Evolutionary conservation across 1,140 invertebrate genomes (phyloP).

Genomic region (Drosophila nasuta): DNA sequence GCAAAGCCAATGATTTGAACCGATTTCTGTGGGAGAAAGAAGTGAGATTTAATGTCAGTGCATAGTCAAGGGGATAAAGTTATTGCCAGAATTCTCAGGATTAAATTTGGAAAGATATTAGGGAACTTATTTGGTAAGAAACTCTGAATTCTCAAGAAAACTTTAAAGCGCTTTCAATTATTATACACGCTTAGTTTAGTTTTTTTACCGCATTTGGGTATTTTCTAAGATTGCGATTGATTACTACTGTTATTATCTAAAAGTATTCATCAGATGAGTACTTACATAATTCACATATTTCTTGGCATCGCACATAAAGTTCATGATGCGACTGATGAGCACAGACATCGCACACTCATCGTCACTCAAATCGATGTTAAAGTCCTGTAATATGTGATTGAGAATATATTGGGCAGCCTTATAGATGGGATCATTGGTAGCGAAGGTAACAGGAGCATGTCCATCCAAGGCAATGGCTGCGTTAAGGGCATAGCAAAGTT

Average conservation of each 20-base stretch:
- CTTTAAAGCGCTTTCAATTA: too few relatives aligned
- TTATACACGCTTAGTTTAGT: too few relatives aligned
- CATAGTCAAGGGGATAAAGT: too few relatives aligned
- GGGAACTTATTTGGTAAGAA: too few relatives aligned
- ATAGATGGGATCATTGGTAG: slow-evolving; percentile 74
- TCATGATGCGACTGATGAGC: slow-evolving; percentile 52
- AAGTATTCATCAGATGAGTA: not conserved
- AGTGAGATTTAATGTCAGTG: not conserved
- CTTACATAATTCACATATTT: slow-evolving; percentile 76
- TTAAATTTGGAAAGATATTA: too few relatives aligned
- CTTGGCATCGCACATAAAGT: slow-evolving; percentile 77
- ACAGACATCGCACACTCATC: slow-evolving; percentile 56
- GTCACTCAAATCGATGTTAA: slow-evolving; percentile 69
- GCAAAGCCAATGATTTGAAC: slow-evolving; percentile 66
- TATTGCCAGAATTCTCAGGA: too few relatives aligned
- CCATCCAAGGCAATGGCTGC: slow-evolving; percentile 73
- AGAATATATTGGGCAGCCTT: slow-evolving; percentile 78
- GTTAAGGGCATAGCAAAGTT: slow-evolving; percentile 74
- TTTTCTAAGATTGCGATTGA: too few relatives aligned
- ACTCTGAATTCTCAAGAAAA: too few relatives aligned
- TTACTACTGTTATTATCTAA: too few relatives aligned
- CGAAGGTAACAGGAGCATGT: slow-evolving; percentile 51
- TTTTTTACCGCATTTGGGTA: too few relatives aligned
- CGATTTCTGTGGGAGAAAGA: slow-evolving; percentile 59
- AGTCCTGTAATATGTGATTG: slow-evolving; percentile 63